These are phyloP conservation scores for Periparus ater DNA, from an alignment of 2,797 vertebrate species.

Conservation along the genomic window DNA sequence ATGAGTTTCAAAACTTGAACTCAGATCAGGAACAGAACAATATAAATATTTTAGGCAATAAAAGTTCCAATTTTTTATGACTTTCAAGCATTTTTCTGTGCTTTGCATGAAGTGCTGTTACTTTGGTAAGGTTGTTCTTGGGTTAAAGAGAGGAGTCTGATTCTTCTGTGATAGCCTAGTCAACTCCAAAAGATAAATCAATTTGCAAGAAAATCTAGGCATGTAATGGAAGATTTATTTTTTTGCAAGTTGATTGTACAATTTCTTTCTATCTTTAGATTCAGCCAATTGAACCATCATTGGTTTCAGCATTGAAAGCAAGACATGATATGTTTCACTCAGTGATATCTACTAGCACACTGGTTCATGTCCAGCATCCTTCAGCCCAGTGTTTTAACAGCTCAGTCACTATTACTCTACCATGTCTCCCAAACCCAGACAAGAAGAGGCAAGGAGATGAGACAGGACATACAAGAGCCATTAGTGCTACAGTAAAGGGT, in stretches of 20 bases:
- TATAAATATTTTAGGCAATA: not conserved
- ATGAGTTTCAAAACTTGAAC: not conserved
- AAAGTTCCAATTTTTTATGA: not conserved
- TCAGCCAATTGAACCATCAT: constrained; percentile 81
- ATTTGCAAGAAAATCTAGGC: not conserved
- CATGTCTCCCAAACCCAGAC: constrained; percentile 82
- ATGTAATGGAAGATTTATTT: not conserved
- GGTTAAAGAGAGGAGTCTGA: not conserved
- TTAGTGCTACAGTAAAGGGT: constrained; percentile 34
- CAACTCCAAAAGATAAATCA: not conserved
- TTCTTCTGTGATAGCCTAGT: not conserved
- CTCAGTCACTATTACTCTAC: constrained; percentile 79
- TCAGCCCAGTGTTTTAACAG: constrained; percentile 77
- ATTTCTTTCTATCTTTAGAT: constrained; percentile 73
- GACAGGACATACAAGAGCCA: constrained; percentile 20
- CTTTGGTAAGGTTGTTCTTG: not conserved
- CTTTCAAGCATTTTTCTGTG: not conserved
- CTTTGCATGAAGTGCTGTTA: not conserved
- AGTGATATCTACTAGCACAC: constrained; percentile 80
- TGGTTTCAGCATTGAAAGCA: constrained; percentile 80
- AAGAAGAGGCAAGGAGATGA: constrained; percentile 73
- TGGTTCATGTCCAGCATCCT: constrained; percentile 82
- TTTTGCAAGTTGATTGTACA: not conserved
- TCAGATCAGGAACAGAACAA: not conserved
- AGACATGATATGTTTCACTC: constrained; percentile 74